phyloP scores from a whole-genome alignment of 2,888 invertebrate genomes.

The Hydropsyche betteni region DNA sequence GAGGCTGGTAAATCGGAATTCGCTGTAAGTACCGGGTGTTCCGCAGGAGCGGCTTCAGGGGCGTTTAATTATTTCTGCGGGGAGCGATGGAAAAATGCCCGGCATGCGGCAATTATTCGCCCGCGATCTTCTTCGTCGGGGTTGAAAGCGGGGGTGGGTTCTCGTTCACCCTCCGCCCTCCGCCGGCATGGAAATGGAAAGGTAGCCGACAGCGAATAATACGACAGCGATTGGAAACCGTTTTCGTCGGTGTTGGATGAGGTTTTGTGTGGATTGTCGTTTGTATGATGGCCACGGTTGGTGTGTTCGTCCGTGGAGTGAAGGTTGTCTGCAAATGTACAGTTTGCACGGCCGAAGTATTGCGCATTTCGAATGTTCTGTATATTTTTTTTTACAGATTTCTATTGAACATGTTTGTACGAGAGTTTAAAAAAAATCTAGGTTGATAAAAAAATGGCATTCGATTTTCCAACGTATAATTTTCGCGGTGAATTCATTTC shows the following conservation, averaged over 20 bases:
- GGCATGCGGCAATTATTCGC: constrained; percentile 51
- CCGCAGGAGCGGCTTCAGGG: constrained; percentile 34
- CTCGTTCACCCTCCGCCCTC: background rate
- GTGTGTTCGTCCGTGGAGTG: no score
- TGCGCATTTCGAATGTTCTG: no score
- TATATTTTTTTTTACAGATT: no score
- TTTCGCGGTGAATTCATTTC: no score
- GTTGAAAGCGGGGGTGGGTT: constrained; percentile 4
- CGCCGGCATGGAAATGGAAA: constrained; percentile 41
- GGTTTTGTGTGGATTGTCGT: background rate
- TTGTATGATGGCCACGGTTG: no score
- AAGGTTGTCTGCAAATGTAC: no score
- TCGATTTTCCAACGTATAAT: no score
- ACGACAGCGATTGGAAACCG: constrained; percentile 27
- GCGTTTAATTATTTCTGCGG: constrained; percentile 52
- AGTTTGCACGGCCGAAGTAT: no score
- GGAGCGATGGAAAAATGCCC: constrained; percentile 50
- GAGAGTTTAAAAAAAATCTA: no score
- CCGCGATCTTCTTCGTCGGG: constrained; percentile 30
- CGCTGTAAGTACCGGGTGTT: constrained; percentile 32
- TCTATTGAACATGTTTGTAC: no score
- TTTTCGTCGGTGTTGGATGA: constrained; percentile 7
- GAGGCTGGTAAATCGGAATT: constrained; percentile 38
- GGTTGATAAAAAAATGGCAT: no score
- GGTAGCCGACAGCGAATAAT: constrained; percentile 39